Evolutionary conservation across 1,140 invertebrate species (phyloP).

Genomic region (Pectinophora gossypiella): DNA sequence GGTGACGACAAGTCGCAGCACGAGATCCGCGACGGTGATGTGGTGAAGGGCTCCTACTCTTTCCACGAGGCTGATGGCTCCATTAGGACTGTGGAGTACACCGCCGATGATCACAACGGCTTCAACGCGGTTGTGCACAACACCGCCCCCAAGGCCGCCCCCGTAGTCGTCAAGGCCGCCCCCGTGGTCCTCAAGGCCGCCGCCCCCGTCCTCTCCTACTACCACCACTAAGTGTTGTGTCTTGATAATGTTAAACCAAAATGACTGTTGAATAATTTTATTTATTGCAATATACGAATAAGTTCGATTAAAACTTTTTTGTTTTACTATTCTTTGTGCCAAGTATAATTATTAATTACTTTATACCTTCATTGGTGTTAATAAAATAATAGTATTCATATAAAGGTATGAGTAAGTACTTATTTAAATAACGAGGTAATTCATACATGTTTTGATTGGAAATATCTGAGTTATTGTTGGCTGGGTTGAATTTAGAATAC

Average conservation of each 20-base stretch:
- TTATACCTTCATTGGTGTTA: too few species aligned
- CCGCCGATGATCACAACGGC: conserved; percentile 71
- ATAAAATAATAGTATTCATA: too few species aligned
- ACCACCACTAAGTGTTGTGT: conserved; percentile 7
- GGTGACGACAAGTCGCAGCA: conserved; percentile 74
- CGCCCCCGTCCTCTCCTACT: conserved; percentile 6
- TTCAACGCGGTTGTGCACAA: conserved; percentile 14
- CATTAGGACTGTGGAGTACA: conserved; percentile 71
- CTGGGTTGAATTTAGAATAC: too few species aligned
- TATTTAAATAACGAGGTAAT: too few species aligned
- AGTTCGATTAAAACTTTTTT: conserved; percentile 8
- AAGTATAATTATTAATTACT: too few species aligned
- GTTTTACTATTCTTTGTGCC: too few species aligned
- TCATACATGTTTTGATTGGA: too few species aligned
- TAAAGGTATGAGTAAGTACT: too few species aligned
- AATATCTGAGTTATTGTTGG: too few species aligned
- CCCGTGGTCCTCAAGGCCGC: conserved; percentile 8
- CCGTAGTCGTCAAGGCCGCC: conserved; percentile 5
- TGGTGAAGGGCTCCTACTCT: conserved; percentile 74
- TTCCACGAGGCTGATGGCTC: conserved; percentile 74
- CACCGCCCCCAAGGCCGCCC: conserved; percentile 11
- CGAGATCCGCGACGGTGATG: conserved; percentile 72
- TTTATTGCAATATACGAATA: conserved; percentile 12
- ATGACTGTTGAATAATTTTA: conserved; percentile 8
- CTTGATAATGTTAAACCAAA: not conserved